Conservation (phyloP, 2,888 invertebrate genomes). For the Petrolisthes cinctipes region DNA sequence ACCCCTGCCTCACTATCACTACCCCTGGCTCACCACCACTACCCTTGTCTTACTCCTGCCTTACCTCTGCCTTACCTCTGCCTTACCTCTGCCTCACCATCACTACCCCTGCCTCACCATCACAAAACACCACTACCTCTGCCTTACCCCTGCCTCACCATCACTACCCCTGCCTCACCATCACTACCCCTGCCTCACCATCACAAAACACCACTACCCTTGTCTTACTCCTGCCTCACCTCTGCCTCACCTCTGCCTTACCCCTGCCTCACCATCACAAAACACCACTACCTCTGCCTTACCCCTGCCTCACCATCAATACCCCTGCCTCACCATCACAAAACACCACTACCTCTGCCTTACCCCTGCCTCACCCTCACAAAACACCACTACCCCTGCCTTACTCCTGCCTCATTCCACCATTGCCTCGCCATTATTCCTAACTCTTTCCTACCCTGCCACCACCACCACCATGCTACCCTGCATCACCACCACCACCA, state of each 20-base stretch:
- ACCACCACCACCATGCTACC: background rate
- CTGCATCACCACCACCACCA: background rate
- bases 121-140: background rate
- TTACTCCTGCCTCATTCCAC: background rate
- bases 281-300: background rate
- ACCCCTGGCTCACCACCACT: background rate
- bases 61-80: background rate
- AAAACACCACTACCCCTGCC: background rate
- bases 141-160: background rate
- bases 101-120: background rate
- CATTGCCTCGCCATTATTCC: background rate
- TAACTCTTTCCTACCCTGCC: background rate
- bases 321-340: background rate
- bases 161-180: background rate
- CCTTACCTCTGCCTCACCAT: background rate
- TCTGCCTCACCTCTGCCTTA: background rate
- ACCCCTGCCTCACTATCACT: background rate
- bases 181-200: background rate
- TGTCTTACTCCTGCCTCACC: background rate
- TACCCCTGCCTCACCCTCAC: background rate
- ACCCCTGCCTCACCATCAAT: background rate
- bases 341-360: background rate
- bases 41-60: background rate
- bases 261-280: background rate
- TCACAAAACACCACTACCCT: background rate